Base-by-base conservation (phyloP, 2,113 vertebrate genomes). In the Maccullochella peelii region DNA sequence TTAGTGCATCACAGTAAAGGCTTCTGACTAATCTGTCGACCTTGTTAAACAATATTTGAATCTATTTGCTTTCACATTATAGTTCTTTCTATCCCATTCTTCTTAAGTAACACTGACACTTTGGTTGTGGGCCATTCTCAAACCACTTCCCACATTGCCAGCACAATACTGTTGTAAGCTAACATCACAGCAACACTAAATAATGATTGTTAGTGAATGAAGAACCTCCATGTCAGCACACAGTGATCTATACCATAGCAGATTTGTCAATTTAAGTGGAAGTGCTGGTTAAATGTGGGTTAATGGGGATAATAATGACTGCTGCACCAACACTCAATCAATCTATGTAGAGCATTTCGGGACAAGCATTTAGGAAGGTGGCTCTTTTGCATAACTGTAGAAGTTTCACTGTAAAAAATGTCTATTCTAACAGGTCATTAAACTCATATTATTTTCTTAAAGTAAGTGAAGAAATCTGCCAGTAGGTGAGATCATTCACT, bases 271-370 rank as follows among this genome's bases (percentile, higher is more conserved):
- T 68, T 50, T 6, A 50, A 73, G 36, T 25, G 5, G 8, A 62
- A 80, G 55, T 16, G 18, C 59, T 82, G 44, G 2, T 76, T 62
- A 54, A 80, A 88, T 77, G 50, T 83, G 49, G 85, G 86, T 74
- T 88, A 92, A 89, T 87, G 75, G 77, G 27, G 58, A 9, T 27
- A 16, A 67, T 71, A 52, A 75, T 50, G 69, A 54, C 79, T 57
- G 25, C 30, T 49, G 63, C 57, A 50, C 15, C 47, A 57, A 16
- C 61, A 67, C 12, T 59, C n/a, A 30, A 38, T 61, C 61, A 77
- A 27, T 52, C 25, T 30, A 50, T 75, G 38, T 21, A 33, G 65
- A 58, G 30, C 20, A 1, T 65, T 16, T 23, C 3, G 55, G 61
- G 30, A 40, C 30, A 40, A 57, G 9, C 63, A 57, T 57, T 20